These are phyloP conservation scores for Microtus montanus DNA, from an alignment of 2,113 vertebrate species.

Conservation along the genomic window DNA sequence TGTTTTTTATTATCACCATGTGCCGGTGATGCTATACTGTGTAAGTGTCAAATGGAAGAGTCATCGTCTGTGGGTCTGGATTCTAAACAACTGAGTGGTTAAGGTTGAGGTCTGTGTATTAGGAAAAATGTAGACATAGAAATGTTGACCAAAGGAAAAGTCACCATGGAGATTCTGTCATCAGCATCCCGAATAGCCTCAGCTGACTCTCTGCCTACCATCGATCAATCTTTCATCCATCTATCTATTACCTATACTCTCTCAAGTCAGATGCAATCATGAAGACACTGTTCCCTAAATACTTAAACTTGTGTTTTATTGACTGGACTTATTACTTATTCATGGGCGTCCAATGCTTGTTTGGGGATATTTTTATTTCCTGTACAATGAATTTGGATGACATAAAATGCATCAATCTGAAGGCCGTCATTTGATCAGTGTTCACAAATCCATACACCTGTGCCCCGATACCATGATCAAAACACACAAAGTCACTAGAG, in stretches of 20 bases:
- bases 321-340: slow-evolving; percentile 6
- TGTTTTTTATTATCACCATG: slow-evolving; percentile 71
- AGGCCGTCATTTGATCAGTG: background rate
- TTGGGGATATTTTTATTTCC: slow-evolving; percentile 19
- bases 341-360: background rate
- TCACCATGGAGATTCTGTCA: background rate
- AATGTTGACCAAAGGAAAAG: slow-evolving; percentile 28
- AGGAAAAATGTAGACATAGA: slow-evolving; percentile 43
- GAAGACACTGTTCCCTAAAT: background rate
- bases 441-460: background rate
- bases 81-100: slow-evolving; percentile 46
- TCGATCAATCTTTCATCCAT: background rate
- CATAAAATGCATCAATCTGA: background rate
- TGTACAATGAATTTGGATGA: background rate
- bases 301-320: slow-evolving; percentile 31
- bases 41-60: slow-evolving; percentile 54
- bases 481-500: background rate
- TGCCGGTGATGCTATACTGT: slow-evolving; percentile 52
- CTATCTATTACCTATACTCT: background rate
- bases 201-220: background rate
- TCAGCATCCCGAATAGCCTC: background rate
- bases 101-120: background rate
- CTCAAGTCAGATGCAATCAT: slow-evolving; percentile 10
- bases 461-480: background rate
- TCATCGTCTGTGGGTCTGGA: slow-evolving; percentile 13